Conservation (phyloP, 2,797 vertebrate species). For the Pyrocephalus nanus region DNA sequence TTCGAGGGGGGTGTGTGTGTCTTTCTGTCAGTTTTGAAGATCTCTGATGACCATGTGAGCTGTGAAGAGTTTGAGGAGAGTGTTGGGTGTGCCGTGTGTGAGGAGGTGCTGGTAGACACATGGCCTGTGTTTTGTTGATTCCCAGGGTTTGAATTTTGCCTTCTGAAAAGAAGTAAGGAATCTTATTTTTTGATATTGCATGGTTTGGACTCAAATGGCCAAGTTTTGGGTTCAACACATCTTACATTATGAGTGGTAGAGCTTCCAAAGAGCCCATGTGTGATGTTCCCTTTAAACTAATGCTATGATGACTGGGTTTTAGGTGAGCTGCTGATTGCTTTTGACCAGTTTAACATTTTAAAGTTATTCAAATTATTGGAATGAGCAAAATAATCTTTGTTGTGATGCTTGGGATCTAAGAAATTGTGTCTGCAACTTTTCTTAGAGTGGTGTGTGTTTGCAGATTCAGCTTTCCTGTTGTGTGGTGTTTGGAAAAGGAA, state of each 20-base stretch:
- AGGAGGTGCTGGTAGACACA: neutral
- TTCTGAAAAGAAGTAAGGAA: neutral
- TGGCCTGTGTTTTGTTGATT: neutral
- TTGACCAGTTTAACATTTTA: neutral
- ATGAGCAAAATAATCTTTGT: neutral
- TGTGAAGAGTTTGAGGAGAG: neutral
- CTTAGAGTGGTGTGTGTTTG: neutral
- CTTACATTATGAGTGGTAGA: too few species aligned
- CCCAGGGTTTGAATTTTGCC: neutral
- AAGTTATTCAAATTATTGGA: fast-evolving
- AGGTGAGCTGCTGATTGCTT: neutral
- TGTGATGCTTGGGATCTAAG: too few species aligned
- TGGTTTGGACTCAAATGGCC: too few species aligned
- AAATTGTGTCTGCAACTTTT: neutral
- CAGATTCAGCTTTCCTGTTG: neutral
- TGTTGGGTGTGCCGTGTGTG: neutral
- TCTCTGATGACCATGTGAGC: neutral
- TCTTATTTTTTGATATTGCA: too few species aligned
- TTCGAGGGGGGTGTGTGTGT: too few species aligned
- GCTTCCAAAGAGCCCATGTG: too few species aligned
- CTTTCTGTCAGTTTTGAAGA: neutral
- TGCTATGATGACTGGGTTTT: neutral
- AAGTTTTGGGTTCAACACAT: too few species aligned
- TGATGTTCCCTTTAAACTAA: too few species aligned
- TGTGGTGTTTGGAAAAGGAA: neutral